Percentiles rank a stretch among this genome's conserved stretches.
Conservation (phyloP, 1,140 invertebrate genomes). For the Helicoverpa armigera region DNA sequence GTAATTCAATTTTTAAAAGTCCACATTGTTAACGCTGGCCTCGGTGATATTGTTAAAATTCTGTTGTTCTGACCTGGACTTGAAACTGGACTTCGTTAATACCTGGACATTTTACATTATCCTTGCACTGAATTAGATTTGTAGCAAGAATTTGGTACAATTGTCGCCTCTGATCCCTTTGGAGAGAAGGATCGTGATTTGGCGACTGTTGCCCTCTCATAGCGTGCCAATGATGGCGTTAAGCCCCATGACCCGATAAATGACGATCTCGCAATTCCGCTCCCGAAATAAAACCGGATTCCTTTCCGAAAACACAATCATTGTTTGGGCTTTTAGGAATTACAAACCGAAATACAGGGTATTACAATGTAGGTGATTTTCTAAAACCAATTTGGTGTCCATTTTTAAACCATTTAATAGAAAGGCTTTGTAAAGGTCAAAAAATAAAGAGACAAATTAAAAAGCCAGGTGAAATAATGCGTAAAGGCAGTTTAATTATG, state of each 20-base stretch:
- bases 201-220: background rate
- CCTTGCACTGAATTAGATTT: background rate
- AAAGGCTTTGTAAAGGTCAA: background rate
- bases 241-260: slow-evolving; percentile 30
- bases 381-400: slow-evolving; percentile 7
- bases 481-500: slow-evolving; percentile 6
- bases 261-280: slow-evolving; percentile 26
- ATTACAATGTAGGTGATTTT: background rate
- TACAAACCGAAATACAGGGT: background rate
- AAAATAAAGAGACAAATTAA: background rate
- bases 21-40: slow-evolving; percentile 17
- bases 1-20: slow-evolving; percentile 32
- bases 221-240: slow-evolving; percentile 4
- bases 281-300: slow-evolving; percentile 32
- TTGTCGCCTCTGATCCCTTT: background rate
- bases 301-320: slow-evolving; percentile 32
- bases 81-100: slow-evolving; percentile 3
- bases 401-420: too few relatives aligned
- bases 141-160: background rate
- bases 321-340: slow-evolving; percentile 10
- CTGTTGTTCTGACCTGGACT: slow-evolving; percentile 14
- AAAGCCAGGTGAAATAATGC: background rate
- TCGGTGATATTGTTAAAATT: slow-evolving; percentile 29
- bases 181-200: background rate
- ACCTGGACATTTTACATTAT: slow-evolving; percentile 14